Percentiles rank a stretch among this genome's conserved stretches.
These are phyloP conservation scores for Clarias macrocephalus DNA, from an alignment of 2,113 vertebrate species.

Conservation along the genomic window DNA sequence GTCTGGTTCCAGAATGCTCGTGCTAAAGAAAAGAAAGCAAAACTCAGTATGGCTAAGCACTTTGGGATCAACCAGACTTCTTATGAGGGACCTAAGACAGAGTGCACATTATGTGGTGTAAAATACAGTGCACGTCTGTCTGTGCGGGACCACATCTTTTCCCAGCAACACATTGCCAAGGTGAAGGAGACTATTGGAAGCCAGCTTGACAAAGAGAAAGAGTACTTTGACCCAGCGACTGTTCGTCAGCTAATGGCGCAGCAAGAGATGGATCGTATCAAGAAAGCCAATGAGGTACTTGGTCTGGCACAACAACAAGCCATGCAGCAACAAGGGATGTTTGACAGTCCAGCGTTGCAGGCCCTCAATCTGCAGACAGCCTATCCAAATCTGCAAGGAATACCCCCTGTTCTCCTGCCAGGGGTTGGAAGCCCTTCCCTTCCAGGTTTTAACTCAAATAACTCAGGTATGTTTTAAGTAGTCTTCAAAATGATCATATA, in stretches of 20 bases:
- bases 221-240: slow-evolving; percentile 98
- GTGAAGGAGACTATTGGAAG: slow-evolving; percentile 99
- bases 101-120: slow-evolving; percentile 98
- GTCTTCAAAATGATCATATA: not conserved
- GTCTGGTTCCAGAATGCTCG: slow-evolving; percentile 99
- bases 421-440: slow-evolving; percentile 95
- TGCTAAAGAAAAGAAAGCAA: slow-evolving; percentile 98
- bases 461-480: slow-evolving; percentile 86
- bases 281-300: slow-evolving; percentile 98
- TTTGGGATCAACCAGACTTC: slow-evolving; percentile 98
- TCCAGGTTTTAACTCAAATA: slow-evolving; percentile 95
- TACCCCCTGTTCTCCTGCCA: slow-evolving; percentile 93
- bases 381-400: slow-evolving; percentile 93
- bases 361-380: slow-evolving; percentile 92
- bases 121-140: slow-evolving; percentile 98
- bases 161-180: slow-evolving; percentile 97
- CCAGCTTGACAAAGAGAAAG: slow-evolving; percentile 98
- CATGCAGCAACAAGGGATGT: slow-evolving; percentile 91
- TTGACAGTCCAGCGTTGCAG: slow-evolving; percentile 91
- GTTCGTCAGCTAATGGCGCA: slow-evolving; percentile 99
- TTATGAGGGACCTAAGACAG: slow-evolving; percentile 97
- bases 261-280: slow-evolving; percentile 98
- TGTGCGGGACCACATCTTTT: slow-evolving; percentile 99
- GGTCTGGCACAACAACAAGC: slow-evolving; percentile 91
- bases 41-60: slow-evolving; percentile 99